phyloP scores from a whole-genome alignment of 1,140 invertebrate species.

The Oryctes rhinoceros region DNA sequence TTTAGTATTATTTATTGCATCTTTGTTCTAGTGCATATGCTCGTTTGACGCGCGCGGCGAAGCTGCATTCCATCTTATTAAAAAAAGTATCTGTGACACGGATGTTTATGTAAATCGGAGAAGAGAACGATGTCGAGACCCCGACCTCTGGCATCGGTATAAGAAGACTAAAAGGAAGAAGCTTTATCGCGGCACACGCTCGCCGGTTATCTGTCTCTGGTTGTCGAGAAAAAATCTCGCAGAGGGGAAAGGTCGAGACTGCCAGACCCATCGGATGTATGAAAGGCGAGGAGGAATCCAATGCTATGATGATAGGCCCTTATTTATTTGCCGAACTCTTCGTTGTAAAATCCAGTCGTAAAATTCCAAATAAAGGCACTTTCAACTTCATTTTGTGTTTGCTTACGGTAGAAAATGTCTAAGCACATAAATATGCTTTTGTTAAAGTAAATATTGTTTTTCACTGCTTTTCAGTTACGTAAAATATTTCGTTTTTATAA shows the following conservation, averaged over 20 bases:
- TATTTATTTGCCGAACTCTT: slow-evolving; percentile 3
- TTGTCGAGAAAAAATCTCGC: slow-evolving; percentile 9
- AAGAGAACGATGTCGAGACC: slow-evolving; percentile 33
- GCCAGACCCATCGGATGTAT: slow-evolving; percentile 2
- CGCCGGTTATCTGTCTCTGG: slow-evolving; percentile 13
- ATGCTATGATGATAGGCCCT: background rate
- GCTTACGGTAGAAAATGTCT: too few species aligned
- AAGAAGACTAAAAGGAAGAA: slow-evolving; percentile 27
- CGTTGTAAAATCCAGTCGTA: background rate
- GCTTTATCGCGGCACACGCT: slow-evolving; percentile 33
- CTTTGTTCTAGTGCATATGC: background rate
- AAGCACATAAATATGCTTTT: too few species aligned
- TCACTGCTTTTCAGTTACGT: too few species aligned
- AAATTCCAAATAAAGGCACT: background rate
- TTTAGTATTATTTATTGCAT: background rate
- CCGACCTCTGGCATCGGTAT: slow-evolving; percentile 27
- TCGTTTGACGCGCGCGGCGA: slow-evolving; percentile 5
- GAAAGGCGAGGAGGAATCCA: background rate
- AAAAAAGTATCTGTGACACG: slow-evolving; percentile 32
- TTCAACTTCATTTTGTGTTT: background rate
- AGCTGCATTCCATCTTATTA: slow-evolving; percentile 26
- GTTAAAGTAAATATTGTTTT: too few species aligned
- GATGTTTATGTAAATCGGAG: slow-evolving; percentile 34
- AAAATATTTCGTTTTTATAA: too few species aligned
- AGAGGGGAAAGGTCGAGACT: slow-evolving; percentile 20